Conservation (phyloP, 2,888 invertebrate species). For the Drosophila vallismaia region DNA sequence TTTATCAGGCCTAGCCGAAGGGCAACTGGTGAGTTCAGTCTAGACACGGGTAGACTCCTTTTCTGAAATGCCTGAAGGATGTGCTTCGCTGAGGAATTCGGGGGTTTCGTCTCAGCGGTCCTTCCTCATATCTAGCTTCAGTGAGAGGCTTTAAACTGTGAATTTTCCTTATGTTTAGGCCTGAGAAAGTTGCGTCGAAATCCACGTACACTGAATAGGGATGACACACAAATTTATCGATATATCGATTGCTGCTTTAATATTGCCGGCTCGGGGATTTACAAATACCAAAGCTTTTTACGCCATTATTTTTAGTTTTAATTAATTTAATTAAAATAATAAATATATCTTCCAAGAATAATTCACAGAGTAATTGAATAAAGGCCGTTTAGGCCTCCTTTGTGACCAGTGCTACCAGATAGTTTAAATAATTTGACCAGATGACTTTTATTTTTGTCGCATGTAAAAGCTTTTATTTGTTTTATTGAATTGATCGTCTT, state of each 20-base stretch:
- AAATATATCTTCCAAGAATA: neutral
- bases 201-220: conserved; percentile 67
- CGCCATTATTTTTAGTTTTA: neutral
- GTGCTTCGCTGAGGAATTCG: conserved; percentile 3
- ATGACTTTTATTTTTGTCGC: neutral
- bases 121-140: conserved; percentile 21
- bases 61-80: neutral
- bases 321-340: neutral
- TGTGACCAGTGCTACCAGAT: neutral
- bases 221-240: conserved; percentile 9
- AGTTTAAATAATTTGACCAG: neutral
- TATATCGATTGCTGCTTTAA: neutral
- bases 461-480: neutral
- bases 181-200: conserved; percentile 58
- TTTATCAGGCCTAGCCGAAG: conserved; percentile 56
- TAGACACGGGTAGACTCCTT: conserved; percentile 3
- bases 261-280: neutral
- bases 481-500: neutral
- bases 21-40: conserved; percentile 36
- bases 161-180: conserved; percentile 43
- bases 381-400: no score
- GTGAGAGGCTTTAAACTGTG: conserved; percentile 17
- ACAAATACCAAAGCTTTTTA: neutral
- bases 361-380: neutral
- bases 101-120: conserved; percentile 11